Evolutionary conservation across 2,888 invertebrate species (phyloP), one percentile per base, ranked within the genome.

Genomic region (Vandiemenella viatica): DNA sequence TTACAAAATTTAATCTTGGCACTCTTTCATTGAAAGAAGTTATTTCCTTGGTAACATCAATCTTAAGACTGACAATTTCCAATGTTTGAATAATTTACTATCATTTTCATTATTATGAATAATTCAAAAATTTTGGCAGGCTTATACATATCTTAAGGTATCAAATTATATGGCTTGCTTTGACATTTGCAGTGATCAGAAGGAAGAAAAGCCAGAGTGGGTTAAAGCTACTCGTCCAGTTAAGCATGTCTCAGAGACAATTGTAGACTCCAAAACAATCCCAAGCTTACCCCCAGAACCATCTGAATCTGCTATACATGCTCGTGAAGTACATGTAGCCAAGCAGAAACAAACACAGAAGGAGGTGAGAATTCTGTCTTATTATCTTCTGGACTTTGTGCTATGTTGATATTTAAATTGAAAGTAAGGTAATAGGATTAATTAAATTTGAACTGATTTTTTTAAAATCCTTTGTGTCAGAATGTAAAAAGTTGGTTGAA

Each of bases 281-380:
- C 51, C 44, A 13, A 43, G 46, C 44, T 18, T 20, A 13, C 13
- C 65, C 51, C 80, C 83, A 10, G 83, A 80, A 53, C 86, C 87
- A 10, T 78, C 83, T 0, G 89, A 89, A 68, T 88, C 89, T 6
- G 78, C 80, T 0, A 82, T 91, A 13, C 90, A 91, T 62, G 91
- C 89, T 22, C 82, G 84, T 56, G 91, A 91, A 69, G 81, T 90
- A 5, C 82, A 89, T 62, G 80, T 87, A 19, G 82, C 84, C 3
- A 87, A 84, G 61, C 89, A 90, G 60, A 87, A 85, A 61, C 92
- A 92, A 69, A 78, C 78, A 0, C 92, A 92, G 65, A 91, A 89
- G 63, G 90, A 91, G 71, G 62, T 62, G 46, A 16, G 45, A 4
- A 3, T 18, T 19, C 10, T 19, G n/a, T n/a, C n/a, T n/a, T n/a